These are phyloP conservation scores for Hemiprocne comata DNA, from an alignment of 2,113 vertebrate species.

Conservation along the genomic window DNA sequence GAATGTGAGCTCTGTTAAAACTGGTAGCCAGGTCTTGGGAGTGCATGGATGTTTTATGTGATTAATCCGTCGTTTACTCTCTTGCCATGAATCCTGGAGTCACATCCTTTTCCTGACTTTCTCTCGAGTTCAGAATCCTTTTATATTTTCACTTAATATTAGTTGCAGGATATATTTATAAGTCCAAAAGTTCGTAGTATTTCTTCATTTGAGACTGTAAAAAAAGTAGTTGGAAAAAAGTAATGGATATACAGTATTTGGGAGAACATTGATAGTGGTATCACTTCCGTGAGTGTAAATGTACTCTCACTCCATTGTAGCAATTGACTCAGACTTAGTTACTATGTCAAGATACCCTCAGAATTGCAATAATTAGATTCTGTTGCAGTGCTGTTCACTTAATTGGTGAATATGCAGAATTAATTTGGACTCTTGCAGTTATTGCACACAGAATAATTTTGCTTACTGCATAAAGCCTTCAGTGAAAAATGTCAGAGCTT, in stretches of 20 bases:
- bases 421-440: neutral
- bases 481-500: neutral
- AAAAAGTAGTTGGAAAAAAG: neutral
- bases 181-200: neutral
- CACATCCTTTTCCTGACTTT: neutral
- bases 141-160: neutral
- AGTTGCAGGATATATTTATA: neutral
- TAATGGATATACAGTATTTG: neutral
- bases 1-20: neutral
- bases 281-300: neutral
- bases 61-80: accelerated
- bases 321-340: neutral
- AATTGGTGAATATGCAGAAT: neutral
- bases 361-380: neutral
- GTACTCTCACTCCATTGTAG: neutral
- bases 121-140: neutral
- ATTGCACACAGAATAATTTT: neutral
- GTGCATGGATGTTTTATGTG: neutral
- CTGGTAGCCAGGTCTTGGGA: neutral
- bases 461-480: neutral
- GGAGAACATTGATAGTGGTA: neutral
- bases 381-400: neutral
- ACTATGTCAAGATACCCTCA: neutral
- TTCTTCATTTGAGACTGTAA: neutral
- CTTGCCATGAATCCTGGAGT: neutral